Evolutionary conservation across 1,140 invertebrate genomes (phyloP), one percentile per base, ranked within the genome.

Genomic region (Nylanderia fulva): DNA sequence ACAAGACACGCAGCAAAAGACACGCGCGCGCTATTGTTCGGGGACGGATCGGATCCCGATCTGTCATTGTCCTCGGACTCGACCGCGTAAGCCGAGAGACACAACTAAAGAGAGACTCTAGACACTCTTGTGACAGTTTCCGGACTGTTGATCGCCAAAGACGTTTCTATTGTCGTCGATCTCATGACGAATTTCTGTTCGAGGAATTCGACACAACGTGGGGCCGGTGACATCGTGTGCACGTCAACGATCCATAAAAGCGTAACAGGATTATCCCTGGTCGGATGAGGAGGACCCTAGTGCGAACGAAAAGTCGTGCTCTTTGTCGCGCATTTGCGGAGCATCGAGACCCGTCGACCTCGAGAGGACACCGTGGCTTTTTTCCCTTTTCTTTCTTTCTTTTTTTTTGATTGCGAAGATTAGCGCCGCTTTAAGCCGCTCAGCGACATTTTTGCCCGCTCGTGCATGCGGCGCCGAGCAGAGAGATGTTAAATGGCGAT

Each of bases 251-350:
- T 90, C 75, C 85, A 79, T 86, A 89, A 91, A 87, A 84, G 63
- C 87, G 75, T 91, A 91, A 90, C 77, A 82, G 90, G 89, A 91
- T 91, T 91, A 91, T 85, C 85, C 71, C 5, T 13, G 48, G 15
- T 69, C 21, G 56, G 56, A 76, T 27, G 36, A 18, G 13, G 11
- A 42, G n/a, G n/a, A 29, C 36, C 18, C 36, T 29, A n/a, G 6
- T 5, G 13, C 15, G 11, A 0, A 29, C 15, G 74, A 80, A 60
- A 83, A 90, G 87, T 88, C 89, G 85, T 48, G 42, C 56, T 52
- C 85, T 88, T 88, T 85, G 85, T 85, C 79, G 84, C 69, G 24
- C 60, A 29, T 33, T 45, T 36, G 21, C 39, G 48, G 9, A 7
- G n/a, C 66, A 82, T 72, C 27, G 64, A 42, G 45, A 54, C 52